Evolutionary conservation across 2,797 vertebrate species (phyloP).

Genomic region (Anguilla megastoma): DNA sequence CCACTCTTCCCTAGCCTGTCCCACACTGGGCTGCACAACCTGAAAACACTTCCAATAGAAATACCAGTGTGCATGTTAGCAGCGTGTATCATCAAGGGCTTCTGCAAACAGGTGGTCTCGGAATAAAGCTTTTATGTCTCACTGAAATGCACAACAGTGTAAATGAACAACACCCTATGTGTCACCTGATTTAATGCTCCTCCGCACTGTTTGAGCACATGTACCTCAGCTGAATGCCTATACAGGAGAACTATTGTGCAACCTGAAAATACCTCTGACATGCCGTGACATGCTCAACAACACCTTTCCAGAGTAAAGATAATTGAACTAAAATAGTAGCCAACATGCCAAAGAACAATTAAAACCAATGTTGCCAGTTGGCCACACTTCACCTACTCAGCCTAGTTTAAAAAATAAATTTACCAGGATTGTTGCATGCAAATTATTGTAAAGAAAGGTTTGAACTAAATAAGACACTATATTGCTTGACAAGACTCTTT

Average conservation of each 20-base stretch:
- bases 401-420: not conserved
- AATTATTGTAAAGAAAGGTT: not conserved
- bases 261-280: conserved; percentile 6
- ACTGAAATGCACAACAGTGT: not conserved
- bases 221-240: not conserved
- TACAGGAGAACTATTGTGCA: not conserved
- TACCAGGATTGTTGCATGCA: not conserved
- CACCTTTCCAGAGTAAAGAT: not conserved
- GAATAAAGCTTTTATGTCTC: not conserved
- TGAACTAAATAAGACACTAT: not conserved
- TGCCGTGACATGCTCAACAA: not conserved
- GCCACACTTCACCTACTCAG: not conserved
- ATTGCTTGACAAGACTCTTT: not conserved
- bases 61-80: not conserved
- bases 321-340: not conserved
- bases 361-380: not conserved
- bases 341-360: not conserved
- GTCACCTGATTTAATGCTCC: not conserved
- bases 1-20: not conserved
- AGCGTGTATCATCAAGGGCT: not conserved
- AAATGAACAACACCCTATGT: not conserved
- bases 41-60: not conserved
- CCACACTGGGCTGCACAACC: not conserved
- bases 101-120: not conserved
- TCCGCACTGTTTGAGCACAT: not conserved